These are phyloP conservation scores for Argentina silus DNA, from an alignment of 2,797 vertebrate species.

Conservation along the genomic window DNA sequence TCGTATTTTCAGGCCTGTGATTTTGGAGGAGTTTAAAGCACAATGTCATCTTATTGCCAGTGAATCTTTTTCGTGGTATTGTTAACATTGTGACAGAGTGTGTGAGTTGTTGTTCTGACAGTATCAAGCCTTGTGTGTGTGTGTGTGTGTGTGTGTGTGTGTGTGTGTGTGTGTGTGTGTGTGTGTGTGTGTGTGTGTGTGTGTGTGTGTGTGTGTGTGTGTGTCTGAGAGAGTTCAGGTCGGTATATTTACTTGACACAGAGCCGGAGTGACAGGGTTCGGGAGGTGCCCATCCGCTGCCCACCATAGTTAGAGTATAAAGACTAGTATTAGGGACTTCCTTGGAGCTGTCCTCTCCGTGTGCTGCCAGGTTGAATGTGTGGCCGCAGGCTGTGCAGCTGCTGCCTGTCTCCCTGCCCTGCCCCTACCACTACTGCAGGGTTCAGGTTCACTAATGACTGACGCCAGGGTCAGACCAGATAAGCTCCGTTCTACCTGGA, in stretches of 20 bases:
- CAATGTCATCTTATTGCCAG: conserved; percentile 9
- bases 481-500: conserved; percentile 51
- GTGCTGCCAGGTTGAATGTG: conserved; percentile 53
- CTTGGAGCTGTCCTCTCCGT: conserved; percentile 50
- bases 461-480: conserved; percentile 48
- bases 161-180: not conserved
- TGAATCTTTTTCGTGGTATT: too few relatives aligned
- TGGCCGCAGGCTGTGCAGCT: conserved; percentile 72
- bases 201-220: conserved; percentile 8
- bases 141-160: not conserved
- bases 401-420: conserved; percentile 54
- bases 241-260: conserved; percentile 23
- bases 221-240: not conserved
- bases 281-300: conserved; percentile 45
- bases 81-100: too few relatives aligned
- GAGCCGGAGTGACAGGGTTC: conserved; percentile 55
- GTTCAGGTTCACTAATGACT: conserved; percentile 54
- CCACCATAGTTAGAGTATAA: conserved; percentile 44
- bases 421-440: conserved; percentile 19
- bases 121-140: too few relatives aligned
- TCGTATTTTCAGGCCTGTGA: conserved; percentile 3
- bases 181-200: conserved; percentile 3
- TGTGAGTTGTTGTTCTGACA: too few relatives aligned
- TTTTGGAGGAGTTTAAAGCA: conserved; percentile 22
- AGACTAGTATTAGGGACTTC: conserved; percentile 60